A percentile compares a stretch with the other conserved stretches of the same genome.
These are phyloP conservation scores for Hartigia nigra DNA, from an alignment of 2,888 invertebrate genomes.

Conservation along the genomic window DNA sequence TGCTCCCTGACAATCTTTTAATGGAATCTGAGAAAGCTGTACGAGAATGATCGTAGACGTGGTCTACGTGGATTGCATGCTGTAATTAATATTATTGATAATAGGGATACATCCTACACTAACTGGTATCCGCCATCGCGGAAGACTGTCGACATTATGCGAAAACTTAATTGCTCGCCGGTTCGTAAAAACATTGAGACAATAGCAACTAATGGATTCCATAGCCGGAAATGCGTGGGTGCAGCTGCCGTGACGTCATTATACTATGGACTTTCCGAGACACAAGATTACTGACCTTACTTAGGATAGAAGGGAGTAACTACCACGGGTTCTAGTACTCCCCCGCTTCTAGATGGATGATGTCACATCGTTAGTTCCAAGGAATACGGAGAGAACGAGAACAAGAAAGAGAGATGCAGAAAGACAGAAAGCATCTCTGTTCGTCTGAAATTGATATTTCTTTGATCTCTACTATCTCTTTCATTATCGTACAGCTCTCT, in stretches of 20 bases:
- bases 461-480: background rate
- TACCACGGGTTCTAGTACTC: background rate
- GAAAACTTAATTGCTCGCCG: background rate
- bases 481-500: background rate
- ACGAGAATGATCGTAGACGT: background rate
- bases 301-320: slow-evolving; percentile 1
- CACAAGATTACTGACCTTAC: slow-evolving; percentile 46
- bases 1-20: background rate
- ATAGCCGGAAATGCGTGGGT: slow-evolving; percentile 44
- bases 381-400: background rate
- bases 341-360: background rate
- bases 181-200: background rate
- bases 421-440: background rate
- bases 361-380: background rate
- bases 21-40: background rate
- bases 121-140: background rate
- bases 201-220: slow-evolving; percentile 27
- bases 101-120: background rate
- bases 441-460: background rate
- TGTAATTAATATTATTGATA: background rate
- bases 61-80: too few species aligned
- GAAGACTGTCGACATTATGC: background rate
- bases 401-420: too few species aligned
- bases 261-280: slow-evolving; percentile 28
- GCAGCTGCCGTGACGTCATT: slow-evolving; percentile 29